Evolutionary conservation across 2,797 vertebrate genomes (phyloP), one percentile per base, ranked within the genome.

Genomic region (Acridotheres tristis): DNA sequence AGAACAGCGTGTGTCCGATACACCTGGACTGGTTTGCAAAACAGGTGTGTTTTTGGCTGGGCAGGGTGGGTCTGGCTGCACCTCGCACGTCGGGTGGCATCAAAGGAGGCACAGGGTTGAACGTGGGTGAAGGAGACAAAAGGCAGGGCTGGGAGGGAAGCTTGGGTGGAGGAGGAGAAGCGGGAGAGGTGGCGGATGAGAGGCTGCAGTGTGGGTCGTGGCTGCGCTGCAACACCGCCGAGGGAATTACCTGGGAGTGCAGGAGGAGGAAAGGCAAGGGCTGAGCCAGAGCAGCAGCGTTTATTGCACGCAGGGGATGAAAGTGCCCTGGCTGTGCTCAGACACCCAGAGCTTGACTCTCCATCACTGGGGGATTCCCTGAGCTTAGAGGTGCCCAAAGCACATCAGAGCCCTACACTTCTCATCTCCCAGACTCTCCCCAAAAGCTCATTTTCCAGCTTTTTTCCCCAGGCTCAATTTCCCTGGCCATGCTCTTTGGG

Each of bases 101-200:
- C 96, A 97, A 97, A 97, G 94, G 84, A 92, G 67, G 51, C 73
- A 21, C 48, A 18, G 38, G 93, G 85, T 88, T 94, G 93, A 55
- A 96, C 96, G 94, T 96, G 91, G 95, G 96, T 94, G 96, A 97
- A 81, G 92, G 80, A 97, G 93, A 97, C 96, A 97, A 96, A 95
- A 96, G 95, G 88, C 79, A 94, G 96, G 95, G 95, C 27, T 96
- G 93, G 94, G 93, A 96, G 80, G 43, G 71, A 93, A 97, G 96
- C 97, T 83, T 95, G 95, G 95, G 97, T 16, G 95, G 96, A 96
- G 95, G 71, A 92, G 1, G 21, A 96, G 94, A 94, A 96, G 87
- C 36, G 9, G 86, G 88, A 97, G 79, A 94, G 89, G 88, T 93
- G 78, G 81, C 32, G 19, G 90, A 93, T 51, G 92, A 95, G 89